Percentiles rank a stretch among this genome's conserved stretches.
phyloP scores from a whole-genome alignment of 2,888 invertebrate genomes.

The Tetrapedia diversipes region DNA sequence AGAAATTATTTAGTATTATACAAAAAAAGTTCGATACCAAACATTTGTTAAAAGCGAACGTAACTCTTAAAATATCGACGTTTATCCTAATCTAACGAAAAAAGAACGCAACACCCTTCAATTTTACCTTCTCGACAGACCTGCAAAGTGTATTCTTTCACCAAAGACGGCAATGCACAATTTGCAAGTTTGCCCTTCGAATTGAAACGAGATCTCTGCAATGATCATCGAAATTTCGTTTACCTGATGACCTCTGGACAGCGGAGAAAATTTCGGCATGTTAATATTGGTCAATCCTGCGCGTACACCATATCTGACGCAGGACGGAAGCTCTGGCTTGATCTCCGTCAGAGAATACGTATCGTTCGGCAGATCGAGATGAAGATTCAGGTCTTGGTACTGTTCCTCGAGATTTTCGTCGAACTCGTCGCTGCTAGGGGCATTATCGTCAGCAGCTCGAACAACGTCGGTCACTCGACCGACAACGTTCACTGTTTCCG shows the following conservation, averaged over 20 bases:
- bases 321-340: constrained; percentile 71
- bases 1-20: no score
- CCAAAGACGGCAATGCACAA: no score
- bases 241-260: constrained; percentile 81
- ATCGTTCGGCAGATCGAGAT: constrained; percentile 74
- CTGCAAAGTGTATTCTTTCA: neutral
- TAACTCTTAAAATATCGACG: no score
- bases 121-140: neutral
- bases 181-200: no score
- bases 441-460: constrained; percentile 66
- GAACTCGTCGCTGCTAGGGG: constrained; percentile 71
- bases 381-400: constrained; percentile 68
- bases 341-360: constrained; percentile 76
- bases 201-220: neutral
- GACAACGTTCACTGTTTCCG: constrained; percentile 65
- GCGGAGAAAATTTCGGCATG: constrained; percentile 75
- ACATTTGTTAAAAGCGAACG: no score
- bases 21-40: no score
- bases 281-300: constrained; percentile 76
- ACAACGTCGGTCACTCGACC: constrained; percentile 63
- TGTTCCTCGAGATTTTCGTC: constrained; percentile 75
- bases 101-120: no score
- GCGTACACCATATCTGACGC: constrained; percentile 74
- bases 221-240: neutral
- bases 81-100: no score